phyloP scores from a whole-genome alignment of 2,113 vertebrate species.

The Lates calcarifer region DNA sequence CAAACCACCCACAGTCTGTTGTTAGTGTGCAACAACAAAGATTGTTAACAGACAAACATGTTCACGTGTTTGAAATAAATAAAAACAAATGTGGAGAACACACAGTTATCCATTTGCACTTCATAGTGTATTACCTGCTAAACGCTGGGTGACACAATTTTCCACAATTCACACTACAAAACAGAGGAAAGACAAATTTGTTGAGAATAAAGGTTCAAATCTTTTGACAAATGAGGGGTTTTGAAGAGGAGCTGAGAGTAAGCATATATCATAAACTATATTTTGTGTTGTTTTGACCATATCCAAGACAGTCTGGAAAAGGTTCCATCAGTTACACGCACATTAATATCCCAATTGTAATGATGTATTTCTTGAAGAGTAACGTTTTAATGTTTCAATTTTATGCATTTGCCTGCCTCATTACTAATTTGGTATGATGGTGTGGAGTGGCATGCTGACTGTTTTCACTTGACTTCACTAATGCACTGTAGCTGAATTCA shows the following conservation, averaged over 20 bases:
- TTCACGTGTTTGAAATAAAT: conserved; percentile 24
- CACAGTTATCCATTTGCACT: conserved; percentile 28
- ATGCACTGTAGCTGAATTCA: no score
- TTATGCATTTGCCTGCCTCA: not conserved
- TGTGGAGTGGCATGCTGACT: no score
- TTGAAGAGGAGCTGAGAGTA: not conserved
- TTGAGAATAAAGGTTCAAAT: conserved; percentile 6
- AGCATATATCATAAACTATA: no score
- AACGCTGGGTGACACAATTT: conserved; percentile 71
- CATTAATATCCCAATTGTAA: not conserved
- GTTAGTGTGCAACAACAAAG: conserved; percentile 50
- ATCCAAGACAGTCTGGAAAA: not conserved
- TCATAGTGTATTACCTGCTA: conserved; percentile 66
- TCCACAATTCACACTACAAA: conserved; percentile 78
- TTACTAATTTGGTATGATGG: no score
- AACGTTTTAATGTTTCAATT: not conserved
- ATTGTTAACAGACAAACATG: conserved; percentile 31
- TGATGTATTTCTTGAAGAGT: not conserved
- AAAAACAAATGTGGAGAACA: conserved; percentile 21
- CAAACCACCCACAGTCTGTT: conserved; percentile 51
- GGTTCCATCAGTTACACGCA: not conserved
- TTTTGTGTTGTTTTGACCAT: not conserved
- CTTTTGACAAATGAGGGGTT: not conserved
- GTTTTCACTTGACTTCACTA: no score
- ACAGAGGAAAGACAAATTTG: conserved; percentile 56